phyloP scores from a whole-genome alignment of 2,113 vertebrate species.

The Bettongia penicillata region DNA sequence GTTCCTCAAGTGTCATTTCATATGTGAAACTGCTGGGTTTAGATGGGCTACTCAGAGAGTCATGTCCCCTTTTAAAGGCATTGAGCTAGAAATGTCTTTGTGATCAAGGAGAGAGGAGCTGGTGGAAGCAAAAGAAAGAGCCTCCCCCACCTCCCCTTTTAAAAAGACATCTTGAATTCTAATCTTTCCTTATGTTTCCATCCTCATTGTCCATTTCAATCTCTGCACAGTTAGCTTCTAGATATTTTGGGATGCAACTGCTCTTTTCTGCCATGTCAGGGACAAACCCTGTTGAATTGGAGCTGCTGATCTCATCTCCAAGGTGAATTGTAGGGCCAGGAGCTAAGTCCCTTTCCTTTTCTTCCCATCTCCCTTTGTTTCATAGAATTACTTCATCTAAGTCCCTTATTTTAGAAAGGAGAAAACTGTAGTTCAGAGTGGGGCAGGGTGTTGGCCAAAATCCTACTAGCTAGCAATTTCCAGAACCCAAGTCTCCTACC shows the following conservation, averaged over 20 bases:
- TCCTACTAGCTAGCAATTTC: neutral
- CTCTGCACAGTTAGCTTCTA: no score
- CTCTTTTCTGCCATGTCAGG: neutral
- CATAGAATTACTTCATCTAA: neutral
- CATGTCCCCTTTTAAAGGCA: neutral
- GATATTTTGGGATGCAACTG: neutral
- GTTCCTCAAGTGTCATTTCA: neutral
- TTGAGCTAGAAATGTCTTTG: neutral
- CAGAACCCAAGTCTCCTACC: neutral
- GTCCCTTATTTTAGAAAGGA: neutral
- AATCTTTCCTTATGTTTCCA: neutral
- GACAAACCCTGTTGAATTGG: neutral
- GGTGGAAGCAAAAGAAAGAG: neutral
- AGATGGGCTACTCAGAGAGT: neutral
- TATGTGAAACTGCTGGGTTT: neutral
- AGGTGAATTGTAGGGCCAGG: neutral
- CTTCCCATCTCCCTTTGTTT: neutral
- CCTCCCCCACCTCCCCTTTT: no score
- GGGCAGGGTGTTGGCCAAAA: neutral
- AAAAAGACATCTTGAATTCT: neutral
- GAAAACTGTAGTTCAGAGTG: neutral
- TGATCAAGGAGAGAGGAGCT: neutral
- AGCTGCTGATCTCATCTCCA: neutral
- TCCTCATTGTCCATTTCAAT: neutral
- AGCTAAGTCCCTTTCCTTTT: neutral